Evolutionary conservation across 2,113 vertebrate genomes (phyloP).

Genomic region (Caretta caretta): DNA sequence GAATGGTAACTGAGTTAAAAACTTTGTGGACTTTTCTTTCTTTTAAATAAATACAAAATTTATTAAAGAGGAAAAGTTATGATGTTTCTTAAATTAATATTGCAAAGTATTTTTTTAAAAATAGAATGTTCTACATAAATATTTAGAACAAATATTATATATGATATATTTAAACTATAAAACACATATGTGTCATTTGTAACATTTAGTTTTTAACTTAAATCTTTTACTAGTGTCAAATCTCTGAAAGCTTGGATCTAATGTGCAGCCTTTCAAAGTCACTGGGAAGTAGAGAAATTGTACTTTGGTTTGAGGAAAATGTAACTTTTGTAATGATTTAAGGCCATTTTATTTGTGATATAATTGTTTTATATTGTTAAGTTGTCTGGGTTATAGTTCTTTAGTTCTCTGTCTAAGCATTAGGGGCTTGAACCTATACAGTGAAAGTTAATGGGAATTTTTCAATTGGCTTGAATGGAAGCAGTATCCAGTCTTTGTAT

Average conservation of each 20-base stretch:
- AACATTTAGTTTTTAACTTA: not conserved
- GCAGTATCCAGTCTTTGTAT: not conserved
- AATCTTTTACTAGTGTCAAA: not conserved
- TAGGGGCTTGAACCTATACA: not conserved
- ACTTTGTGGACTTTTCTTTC: not conserved
- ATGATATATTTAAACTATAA: not conserved
- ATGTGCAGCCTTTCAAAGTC: not conserved
- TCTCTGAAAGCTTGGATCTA: not conserved
- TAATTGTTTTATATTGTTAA: not conserved
- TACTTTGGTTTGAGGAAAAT: not conserved
- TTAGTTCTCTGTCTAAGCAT: not conserved
- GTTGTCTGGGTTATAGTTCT: not conserved
- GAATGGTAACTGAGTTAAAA: slow-evolving; percentile 6
- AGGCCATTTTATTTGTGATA: not conserved
- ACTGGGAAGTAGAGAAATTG: not conserved
- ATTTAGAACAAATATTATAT: no score
- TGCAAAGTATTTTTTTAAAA: not conserved
- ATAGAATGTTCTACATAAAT: not conserved
- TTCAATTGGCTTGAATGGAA: not conserved
- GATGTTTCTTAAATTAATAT: not conserved
- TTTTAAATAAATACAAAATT: not conserved
- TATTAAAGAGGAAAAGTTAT: not conserved
- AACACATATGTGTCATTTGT: not conserved
- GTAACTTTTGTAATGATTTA: not conserved
- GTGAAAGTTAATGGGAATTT: not conserved